Evolutionary conservation across 2,888 invertebrate species (phyloP), one percentile per base, ranked within the genome.

Genomic region (Meta bourneti): DNA sequence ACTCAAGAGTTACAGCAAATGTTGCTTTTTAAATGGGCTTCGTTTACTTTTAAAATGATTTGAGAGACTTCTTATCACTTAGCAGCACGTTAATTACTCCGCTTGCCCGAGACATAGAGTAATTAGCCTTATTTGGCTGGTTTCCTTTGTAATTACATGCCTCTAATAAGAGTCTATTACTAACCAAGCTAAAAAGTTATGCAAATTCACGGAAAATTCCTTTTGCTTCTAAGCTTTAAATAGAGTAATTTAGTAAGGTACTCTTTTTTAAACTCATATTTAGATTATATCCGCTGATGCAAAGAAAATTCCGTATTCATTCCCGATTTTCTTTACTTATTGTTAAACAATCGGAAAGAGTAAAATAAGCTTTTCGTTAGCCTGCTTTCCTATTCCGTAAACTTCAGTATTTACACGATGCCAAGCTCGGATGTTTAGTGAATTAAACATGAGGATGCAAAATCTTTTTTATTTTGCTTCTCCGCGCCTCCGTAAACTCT

Each of bases 51-150:
- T 48, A 84, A 84, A 75, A 75, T 84, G 74, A 84, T 84, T 75
- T 61, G 20, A 75, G 84, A 72, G 11, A 16, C 74, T 72, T 34
- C 61, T 84, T 84, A 75, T 84, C 74, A 84, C 84, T 75, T 84
- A 75, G 51, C 48, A 74, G 54, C 54, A 16, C 72, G 75, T 75
- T 84, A 75, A 84, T 84, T 84, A 84, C 75, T 75, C 20, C 75
- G 20, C 74, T 84, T 84, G 74, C 54, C 19, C 74, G 54, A 61
- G 52, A 84, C 84, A 84, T 74, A 54, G 74, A 75, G 75, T 84
- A 84, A 84, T 84, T 84, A 84, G 84, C 84, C 54, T 84, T 84
- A 84, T 84, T 84, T 84, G 84, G 74, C 54, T 75, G 74, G 54
- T 61, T 84, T 54, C 84, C 84, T 84, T 84, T 52, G 74, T 84